phyloP scores from a whole-genome alignment of 2,888 invertebrate species.

The Lasioglossum calceatum region DNA sequence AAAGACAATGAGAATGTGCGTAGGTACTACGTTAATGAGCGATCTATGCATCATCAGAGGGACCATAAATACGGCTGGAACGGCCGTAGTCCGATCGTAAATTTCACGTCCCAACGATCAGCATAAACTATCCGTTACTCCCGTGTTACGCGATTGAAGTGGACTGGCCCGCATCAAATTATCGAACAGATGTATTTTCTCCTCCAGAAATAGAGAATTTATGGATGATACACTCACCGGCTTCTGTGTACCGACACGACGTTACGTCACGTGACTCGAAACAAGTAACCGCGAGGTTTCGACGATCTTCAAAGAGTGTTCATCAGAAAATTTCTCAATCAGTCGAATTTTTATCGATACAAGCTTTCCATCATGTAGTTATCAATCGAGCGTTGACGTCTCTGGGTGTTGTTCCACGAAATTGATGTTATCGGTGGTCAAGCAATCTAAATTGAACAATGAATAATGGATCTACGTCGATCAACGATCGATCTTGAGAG shows the following conservation, averaged over 20 bases:
- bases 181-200: constrained; percentile 11
- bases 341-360: neutral
- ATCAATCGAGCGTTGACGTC: neutral
- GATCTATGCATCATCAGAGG: neutral
- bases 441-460: neutral
- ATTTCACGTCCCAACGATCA: constrained; percentile 29
- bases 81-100: constrained; percentile 20
- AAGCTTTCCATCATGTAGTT: neutral
- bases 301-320: neutral
- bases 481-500: neutral
- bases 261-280: neutral
- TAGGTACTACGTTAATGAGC: neutral
- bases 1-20: neutral
- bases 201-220: constrained; percentile 4
- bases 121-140: constrained; percentile 13
- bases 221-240: neutral
- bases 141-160: constrained; percentile 16
- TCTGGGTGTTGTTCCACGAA: neutral
- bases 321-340: neutral
- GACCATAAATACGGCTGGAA: constrained; percentile 27
- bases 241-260: neutral
- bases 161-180: constrained; percentile 11
- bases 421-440: neutral
- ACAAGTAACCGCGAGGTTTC: neutral
- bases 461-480: neutral